Evolutionary conservation across 2,888 invertebrate genomes (phyloP).

Genomic region (Tenodera sinensis): DNA sequence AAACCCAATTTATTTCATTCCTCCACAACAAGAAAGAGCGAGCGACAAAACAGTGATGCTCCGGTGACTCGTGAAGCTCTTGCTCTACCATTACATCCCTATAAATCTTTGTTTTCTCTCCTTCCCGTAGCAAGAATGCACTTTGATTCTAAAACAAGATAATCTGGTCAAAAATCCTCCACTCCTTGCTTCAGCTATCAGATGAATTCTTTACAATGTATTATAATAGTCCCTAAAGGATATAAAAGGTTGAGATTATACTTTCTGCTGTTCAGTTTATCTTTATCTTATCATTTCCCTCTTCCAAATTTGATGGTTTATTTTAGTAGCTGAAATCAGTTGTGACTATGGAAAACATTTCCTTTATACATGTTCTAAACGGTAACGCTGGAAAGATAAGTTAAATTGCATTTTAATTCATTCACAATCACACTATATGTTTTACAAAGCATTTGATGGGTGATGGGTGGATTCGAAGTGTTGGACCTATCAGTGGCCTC

Average conservation of each 20-base stretch:
- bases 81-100: slow-evolving; percentile 57
- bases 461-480: no score
- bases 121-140: neutral
- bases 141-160: neutral
- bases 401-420: no score
- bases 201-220: neutral
- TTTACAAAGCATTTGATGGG: no score
- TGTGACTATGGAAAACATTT: no score
- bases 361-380: no score
- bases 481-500: no score
- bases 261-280: no score
- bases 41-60: slow-evolving; percentile 58
- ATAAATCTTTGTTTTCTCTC: slow-evolving; percentile 49
- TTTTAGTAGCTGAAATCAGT: no score
- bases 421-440: no score
- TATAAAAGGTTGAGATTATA: neutral
- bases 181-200: neutral
- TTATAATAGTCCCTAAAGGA: neutral
- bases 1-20: slow-evolving; percentile 48
- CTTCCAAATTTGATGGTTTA: no score
- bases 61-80: slow-evolving; percentile 59
- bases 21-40: slow-evolving; percentile 45
- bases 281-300: no score
- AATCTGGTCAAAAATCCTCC: neutral
- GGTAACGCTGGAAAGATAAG: no score